phyloP scores from a whole-genome alignment of 2,797 vertebrate species.

The Tadarida brasiliensis region DNA sequence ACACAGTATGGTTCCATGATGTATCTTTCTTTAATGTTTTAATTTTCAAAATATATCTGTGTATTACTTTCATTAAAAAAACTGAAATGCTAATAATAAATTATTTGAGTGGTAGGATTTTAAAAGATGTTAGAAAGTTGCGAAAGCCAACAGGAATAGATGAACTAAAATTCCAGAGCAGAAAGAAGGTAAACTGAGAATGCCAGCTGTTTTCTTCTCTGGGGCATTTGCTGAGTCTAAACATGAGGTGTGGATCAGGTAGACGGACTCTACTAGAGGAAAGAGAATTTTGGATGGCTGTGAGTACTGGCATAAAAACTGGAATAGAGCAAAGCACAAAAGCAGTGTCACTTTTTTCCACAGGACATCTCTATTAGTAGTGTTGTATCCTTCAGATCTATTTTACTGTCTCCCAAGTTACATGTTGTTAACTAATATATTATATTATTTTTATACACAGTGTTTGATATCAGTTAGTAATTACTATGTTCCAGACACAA shows the following conservation, averaged over 20 bases:
- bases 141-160: background rate
- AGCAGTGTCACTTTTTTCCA: background rate
- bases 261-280: background rate
- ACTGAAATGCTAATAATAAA: background rate
- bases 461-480: background rate
- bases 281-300: background rate
- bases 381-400: background rate
- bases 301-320: background rate
- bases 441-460: background rate
- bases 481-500: background rate
- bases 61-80: slow-evolving; percentile 1
- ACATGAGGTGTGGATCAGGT: background rate
- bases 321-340: background rate
- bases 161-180: background rate
- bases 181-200: background rate
- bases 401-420: background rate
- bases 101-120: background rate
- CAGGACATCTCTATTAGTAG: background rate
- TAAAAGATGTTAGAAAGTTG: background rate
- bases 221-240: background rate
- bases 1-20: background rate
- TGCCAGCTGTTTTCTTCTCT: background rate
- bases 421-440: background rate
- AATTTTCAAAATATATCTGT: slow-evolving; percentile 8
- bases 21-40: background rate